phyloP scores from a whole-genome alignment of 2,888 invertebrate species.

The Aproaerema taeniolella region DNA sequence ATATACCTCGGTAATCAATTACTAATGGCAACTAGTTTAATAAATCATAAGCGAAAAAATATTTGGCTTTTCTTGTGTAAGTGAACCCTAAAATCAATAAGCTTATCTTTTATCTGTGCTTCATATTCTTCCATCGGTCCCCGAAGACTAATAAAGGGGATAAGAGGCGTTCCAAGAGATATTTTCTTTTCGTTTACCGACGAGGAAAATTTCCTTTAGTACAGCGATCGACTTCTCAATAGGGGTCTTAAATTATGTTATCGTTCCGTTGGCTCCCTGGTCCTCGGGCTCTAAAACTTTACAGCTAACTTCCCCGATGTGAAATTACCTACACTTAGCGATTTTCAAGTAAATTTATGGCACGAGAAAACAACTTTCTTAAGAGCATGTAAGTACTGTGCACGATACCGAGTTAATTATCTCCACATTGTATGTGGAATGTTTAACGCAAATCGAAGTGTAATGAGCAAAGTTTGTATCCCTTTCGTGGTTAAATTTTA shows the following conservation, averaged over 20 bases:
- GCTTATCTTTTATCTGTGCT: conserved; percentile 42
- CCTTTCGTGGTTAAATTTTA: no score
- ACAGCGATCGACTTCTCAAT: conserved; percentile 40
- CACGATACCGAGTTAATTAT: no score
- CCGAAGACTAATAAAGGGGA: conserved; percentile 48
- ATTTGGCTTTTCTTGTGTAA: no score
- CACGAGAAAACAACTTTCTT: no score
- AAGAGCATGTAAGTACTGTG: no score
- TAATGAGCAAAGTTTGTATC: no score
- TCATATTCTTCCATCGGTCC: conserved; percentile 43
- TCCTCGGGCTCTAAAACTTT: conserved; percentile 25
- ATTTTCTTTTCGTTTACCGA: conserved; percentile 33
- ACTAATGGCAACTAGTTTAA: not conserved
- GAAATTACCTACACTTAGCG: not conserved
- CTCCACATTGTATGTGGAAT: no score
- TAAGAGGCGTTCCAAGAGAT: conserved; percentile 37
- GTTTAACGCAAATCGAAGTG: no score
- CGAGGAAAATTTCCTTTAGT: conserved; percentile 30
- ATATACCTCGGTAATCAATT: conserved; percentile 76
- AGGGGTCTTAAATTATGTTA: conserved; percentile 51
- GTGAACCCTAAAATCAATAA: no score
- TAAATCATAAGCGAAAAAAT: no score
- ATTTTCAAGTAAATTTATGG: not conserved
- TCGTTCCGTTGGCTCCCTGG: conserved; percentile 38
- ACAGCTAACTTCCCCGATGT: conserved; percentile 2